Evolutionary conservation across 2,113 vertebrate genomes (phyloP).

Genomic region (Corynorhinus townsendii): DNA sequence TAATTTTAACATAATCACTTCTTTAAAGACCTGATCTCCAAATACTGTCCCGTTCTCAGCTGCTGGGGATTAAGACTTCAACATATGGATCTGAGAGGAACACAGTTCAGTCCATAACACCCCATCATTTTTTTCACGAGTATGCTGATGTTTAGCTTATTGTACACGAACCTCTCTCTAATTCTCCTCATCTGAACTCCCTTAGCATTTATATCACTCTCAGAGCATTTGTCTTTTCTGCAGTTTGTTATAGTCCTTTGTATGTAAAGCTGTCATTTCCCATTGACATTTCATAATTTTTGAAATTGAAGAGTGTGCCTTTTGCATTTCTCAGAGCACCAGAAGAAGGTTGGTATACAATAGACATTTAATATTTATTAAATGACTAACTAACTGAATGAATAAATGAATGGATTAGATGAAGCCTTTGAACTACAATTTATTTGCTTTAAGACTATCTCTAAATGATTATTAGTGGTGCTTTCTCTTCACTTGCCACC

Average conservation of each 20-base stretch:
- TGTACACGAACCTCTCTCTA: neutral
- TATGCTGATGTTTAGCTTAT: neutral
- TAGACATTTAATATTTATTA: neutral
- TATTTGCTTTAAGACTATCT: neutral
- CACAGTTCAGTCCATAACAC: neutral
- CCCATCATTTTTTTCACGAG: neutral
- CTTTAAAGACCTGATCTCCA: neutral
- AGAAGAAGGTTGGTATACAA: neutral
- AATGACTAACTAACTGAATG: neutral
- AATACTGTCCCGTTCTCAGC: neutral
- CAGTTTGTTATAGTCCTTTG: neutral
- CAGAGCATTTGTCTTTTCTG: neutral
- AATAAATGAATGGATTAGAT: neutral
- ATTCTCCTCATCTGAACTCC: neutral
- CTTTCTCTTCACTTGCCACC: neutral
- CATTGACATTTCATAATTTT: neutral
- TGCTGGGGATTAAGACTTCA: neutral
- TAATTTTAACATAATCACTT: neutral
- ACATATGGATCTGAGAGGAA: neutral
- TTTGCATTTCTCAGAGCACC: neutral
- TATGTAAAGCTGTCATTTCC: neutral
- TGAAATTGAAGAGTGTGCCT: neutral
- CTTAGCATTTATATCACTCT: neutral
- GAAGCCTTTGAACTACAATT: neutral
- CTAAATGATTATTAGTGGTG: neutral